A percentile compares a stretch with the other conserved stretches of the same genome.
These are phyloP conservation scores for Anser cygnoides DNA, from an alignment of 2,113 vertebrate genomes.

Conservation along the genomic window DNA sequence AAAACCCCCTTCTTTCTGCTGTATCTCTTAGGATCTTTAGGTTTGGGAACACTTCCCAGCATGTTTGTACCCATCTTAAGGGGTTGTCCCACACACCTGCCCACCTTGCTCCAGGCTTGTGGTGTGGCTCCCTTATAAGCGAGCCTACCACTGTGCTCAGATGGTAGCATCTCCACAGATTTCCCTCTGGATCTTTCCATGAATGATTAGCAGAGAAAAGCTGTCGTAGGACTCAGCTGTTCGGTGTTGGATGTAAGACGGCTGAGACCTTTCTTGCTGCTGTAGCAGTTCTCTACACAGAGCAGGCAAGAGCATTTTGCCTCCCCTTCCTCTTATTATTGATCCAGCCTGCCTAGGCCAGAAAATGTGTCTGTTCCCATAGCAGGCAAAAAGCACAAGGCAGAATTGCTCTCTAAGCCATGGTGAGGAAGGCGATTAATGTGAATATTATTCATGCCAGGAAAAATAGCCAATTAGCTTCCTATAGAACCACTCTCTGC, in stretches of 20 bases:
- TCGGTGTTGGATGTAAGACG: neutral
- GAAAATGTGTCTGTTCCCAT: neutral
- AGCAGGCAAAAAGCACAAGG: neutral
- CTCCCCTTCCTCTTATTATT: neutral
- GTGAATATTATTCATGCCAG: slow-evolving; percentile 58
- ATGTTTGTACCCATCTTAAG: neutral
- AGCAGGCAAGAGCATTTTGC: neutral
- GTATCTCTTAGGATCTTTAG: neutral
- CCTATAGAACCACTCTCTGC: slow-evolving; percentile 40
- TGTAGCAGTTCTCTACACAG: neutral
- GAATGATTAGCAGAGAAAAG: neutral
- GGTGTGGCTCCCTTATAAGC: fast-evolving
- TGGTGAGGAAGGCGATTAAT: slow-evolving; percentile 25
- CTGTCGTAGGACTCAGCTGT: neutral
- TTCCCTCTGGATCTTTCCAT: neutral
- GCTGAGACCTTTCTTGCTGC: neutral
- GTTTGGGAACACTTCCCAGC: neutral
- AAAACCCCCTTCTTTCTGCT: neutral
- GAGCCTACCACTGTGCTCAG: fast-evolving
- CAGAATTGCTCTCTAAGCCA: slow-evolving; percentile 10
- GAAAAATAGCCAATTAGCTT: slow-evolving; percentile 69
- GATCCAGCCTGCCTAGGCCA: neutral
- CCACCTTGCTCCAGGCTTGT: neutral
- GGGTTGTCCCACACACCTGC: neutral
- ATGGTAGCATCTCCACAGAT: neutral